Evolutionary conservation across 1,140 invertebrate genomes (phyloP).

Genomic region (Proctacanthus coquilletti): DNA sequence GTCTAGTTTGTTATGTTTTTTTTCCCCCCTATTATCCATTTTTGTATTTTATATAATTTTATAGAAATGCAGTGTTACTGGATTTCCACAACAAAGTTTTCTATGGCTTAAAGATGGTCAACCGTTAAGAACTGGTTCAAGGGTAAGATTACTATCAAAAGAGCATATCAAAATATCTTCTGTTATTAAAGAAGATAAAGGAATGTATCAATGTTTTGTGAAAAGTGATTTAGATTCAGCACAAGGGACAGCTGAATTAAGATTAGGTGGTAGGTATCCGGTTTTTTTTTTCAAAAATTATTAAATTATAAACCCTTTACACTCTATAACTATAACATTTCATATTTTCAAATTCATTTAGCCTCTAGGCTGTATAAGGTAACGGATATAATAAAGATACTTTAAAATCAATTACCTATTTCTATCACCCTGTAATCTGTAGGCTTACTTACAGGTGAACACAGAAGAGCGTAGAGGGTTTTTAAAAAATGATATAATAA

Average conservation of each 20-base stretch:
- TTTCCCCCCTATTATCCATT: conserved; percentile 4
- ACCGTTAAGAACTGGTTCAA: conserved; percentile 38
- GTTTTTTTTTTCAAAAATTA: too few relatives aligned
- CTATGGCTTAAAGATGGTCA: conserved; percentile 60
- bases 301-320: too few relatives aligned
- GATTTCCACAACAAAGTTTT: conserved; percentile 52
- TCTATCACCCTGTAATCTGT: too few relatives aligned
- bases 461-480: too few relatives aligned
- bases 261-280: conserved; percentile 47
- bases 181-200: conserved; percentile 54
- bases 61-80: conserved; percentile 51
- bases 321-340: too few relatives aligned
- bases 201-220: conserved; percentile 74
- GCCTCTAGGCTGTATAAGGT: too few relatives aligned
- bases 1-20: not conserved
- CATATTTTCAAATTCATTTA: too few relatives aligned
- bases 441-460: too few relatives aligned
- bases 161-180: conserved; percentile 44
- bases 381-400: too few relatives aligned
- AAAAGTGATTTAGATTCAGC: conserved; percentile 50
- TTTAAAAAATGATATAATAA: conserved; percentile 1
- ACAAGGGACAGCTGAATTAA: conserved; percentile 54
- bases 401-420: too few relatives aligned
- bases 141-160: conserved; percentile 33
- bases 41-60: not conserved